Evolutionary conservation across 2,888 invertebrate genomes (phyloP), one percentile per base, ranked within the genome.

Genomic region (Ganaspis brasiliensis): DNA sequence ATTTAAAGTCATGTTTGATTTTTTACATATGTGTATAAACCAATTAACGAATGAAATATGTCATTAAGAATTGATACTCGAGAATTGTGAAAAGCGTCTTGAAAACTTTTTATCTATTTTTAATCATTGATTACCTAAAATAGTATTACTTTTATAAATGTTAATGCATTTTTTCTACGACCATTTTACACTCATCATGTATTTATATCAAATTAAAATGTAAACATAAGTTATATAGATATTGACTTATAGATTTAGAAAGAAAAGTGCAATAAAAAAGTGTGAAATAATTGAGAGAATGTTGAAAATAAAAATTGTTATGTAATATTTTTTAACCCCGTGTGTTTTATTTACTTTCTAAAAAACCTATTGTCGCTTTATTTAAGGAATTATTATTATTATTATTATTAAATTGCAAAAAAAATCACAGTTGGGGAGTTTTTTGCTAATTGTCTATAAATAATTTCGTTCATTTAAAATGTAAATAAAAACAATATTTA

Each of bases 141-240:
- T 67, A 67, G 67, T 45, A 67, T 67, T 67, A 45, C 14, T 67
- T 45, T 49, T 14, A 40, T 40, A 21, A 1, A 14, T 63, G 40
- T 40, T 63, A 45, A 37, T 24, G 8, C 45, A 67, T 24, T 67
- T 67, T 40, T 67, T 67, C 45, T 45, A 45, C 52, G 3, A 52
- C 52, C 52, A 19, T 52, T 52, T 5, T 52, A 52, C 52, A 52
- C 52, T 52, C 16, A 52, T 52, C 16, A 19, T 52, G 19, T 19
- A 52, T 52, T 1, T 52, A 0, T 52, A 19, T 52, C 16, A 19
- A 52, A 52, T 52, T 16, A 52, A 52, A 16, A 19, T 16, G 52
- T 52, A n/a, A 52, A 52, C 16, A 9, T 52, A 52, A 52, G 16
- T 52, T 52, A 16, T n/a, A 49, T n/a, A 49, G 6, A 49, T 52